Conservation (phyloP, 2,797 vertebrate species). For the Chromobotia macracanthus region DNA sequence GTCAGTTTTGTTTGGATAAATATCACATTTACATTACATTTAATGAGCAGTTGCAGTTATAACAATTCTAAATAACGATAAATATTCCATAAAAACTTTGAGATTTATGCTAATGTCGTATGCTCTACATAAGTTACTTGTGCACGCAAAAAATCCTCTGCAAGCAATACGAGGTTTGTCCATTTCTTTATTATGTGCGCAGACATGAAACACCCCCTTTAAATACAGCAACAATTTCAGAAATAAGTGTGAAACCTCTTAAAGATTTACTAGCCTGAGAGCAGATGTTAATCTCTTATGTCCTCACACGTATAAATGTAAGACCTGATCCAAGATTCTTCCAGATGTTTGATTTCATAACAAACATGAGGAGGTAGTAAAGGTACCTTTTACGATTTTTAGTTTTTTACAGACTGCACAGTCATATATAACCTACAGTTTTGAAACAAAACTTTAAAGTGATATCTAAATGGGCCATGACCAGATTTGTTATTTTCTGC, state of each 20-base stretch:
- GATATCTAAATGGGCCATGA: neutral
- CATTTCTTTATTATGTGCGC: slow-evolving; percentile 27
- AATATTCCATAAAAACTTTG: neutral
- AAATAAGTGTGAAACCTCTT: neutral
- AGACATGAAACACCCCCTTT: neutral
- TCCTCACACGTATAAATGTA: neutral
- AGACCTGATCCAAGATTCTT: neutral
- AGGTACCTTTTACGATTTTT: neutral
- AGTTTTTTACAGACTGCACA: too few species aligned
- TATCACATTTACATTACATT: neutral
- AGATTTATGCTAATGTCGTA: too few species aligned
- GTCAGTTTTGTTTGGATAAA: neutral
- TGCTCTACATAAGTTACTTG: too few species aligned
- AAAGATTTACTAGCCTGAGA: neutral
- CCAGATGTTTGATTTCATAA: slow-evolving; percentile 12
- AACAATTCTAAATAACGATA: neutral
- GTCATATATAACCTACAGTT: too few species aligned
- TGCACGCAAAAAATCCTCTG: too few species aligned
- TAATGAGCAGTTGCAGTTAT: neutral
- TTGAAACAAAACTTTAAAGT: too few species aligned
- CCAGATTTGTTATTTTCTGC: too few species aligned
- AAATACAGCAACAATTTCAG: neutral
- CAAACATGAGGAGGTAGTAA: slow-evolving; percentile 11
- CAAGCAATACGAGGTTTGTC: neutral
- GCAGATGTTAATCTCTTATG: neutral